A percentile compares a stretch with the other conserved stretches of the same genome.
These are phyloP conservation scores for Octodonta nipae DNA, from an alignment of 2,888 invertebrate genomes.

Conservation along the genomic window DNA sequence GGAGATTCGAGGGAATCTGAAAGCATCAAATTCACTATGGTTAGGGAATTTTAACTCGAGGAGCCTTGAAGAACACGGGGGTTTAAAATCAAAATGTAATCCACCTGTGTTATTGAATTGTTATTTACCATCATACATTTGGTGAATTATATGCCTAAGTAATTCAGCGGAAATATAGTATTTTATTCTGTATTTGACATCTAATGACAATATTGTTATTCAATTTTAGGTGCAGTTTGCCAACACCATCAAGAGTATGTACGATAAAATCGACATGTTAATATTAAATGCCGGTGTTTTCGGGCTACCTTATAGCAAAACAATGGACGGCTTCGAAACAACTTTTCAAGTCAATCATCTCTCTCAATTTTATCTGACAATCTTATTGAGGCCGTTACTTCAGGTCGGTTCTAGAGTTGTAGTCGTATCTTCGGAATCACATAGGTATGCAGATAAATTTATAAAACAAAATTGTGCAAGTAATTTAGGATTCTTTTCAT, in stretches of 20 bases:
- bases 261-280: constrained; percentile 46
- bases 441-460: constrained; percentile 44
- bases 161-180: too few species aligned
- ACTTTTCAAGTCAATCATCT: constrained; percentile 82
- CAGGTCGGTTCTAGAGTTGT: constrained; percentile 60
- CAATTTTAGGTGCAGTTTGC: constrained; percentile 42
- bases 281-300: constrained; percentile 76
- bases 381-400: constrained; percentile 56
- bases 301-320: constrained; percentile 55
- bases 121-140: too few species aligned
- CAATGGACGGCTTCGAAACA: constrained; percentile 61
- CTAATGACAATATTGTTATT: not conserved
- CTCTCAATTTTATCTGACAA: constrained; percentile 60
- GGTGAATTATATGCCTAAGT: too few species aligned
- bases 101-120: too few species aligned
- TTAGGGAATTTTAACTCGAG: too few species aligned
- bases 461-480: not conserved
- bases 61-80: too few species aligned
- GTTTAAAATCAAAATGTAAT: too few species aligned
- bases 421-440: constrained; percentile 79
- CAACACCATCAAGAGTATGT: constrained; percentile 42
- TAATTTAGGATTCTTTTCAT: too few species aligned
- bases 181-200: too few species aligned
- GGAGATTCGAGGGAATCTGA: too few species aligned
- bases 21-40: too few species aligned